phyloP scores from a whole-genome alignment of 1,140 invertebrate genomes.

The Pseudobourletiella spinata region DNA sequence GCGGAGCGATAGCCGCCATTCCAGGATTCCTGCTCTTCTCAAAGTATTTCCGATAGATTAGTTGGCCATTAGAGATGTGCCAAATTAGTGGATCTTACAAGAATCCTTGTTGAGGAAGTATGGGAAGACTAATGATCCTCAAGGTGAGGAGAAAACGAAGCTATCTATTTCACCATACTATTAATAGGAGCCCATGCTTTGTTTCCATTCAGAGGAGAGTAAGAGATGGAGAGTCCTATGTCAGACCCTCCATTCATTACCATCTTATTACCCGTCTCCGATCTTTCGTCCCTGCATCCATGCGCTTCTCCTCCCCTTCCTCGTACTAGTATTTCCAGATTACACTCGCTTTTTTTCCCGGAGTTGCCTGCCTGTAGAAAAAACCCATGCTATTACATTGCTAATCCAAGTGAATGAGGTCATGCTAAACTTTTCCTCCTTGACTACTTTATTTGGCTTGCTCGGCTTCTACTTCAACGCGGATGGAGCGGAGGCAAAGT shows the following conservation, averaged over 20 bases:
- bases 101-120: background rate
- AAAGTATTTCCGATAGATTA: conserved; percentile 13
- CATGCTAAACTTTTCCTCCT: background rate
- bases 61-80: conserved; percentile 7
- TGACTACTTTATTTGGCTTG: conserved; percentile 10
- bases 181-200: background rate
- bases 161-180: conserved; percentile 4
- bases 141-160: conserved; percentile 1
- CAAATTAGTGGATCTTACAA: conserved; percentile 7
- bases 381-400: background rate
- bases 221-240: background rate
- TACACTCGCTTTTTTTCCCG: too few relatives aligned
- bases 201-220: background rate
- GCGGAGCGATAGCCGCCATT: too few relatives aligned
- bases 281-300: background rate
- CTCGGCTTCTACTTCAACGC: background rate
- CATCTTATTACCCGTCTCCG: conserved; percentile 3
- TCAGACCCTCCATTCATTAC: background rate
- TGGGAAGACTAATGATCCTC: conserved; percentile 4
- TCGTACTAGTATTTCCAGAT: too few relatives aligned
- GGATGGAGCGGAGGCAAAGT: background rate
- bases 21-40: too few relatives aligned
- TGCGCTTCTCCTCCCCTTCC: too few relatives aligned
- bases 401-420: conserved; percentile 8
- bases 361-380: background rate